phyloP scores from a whole-genome alignment of 2,113 vertebrate species.

The Leucoraja erinaceus region DNA sequence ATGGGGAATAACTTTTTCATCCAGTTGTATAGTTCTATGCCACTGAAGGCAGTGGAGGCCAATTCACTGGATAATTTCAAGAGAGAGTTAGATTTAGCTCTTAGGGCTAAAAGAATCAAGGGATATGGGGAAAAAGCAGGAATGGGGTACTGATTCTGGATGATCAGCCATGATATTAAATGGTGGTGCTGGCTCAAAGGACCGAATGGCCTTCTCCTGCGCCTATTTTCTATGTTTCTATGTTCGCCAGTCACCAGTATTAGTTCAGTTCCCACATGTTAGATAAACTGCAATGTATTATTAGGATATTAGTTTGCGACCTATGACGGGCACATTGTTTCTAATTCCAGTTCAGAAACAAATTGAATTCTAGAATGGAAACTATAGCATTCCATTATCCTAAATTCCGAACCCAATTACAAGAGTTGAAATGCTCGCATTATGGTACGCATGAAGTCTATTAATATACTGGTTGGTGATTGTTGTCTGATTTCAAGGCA shows the following conservation, averaged over 20 bases:
- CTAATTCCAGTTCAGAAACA: not conserved
- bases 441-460: not conserved
- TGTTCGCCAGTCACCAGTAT: not conserved
- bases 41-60: no score
- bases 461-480: not conserved
- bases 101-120: no score
- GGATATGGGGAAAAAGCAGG: no score
- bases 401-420: not conserved
- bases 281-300: not conserved
- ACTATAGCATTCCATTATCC: not conserved
- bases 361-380: not conserved
- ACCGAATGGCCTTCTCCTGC: no score
- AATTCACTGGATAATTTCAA: no score
- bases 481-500: not conserved
- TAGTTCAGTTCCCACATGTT: not conserved
- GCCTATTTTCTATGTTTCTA: no score
- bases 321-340: not conserved
- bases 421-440: not conserved
- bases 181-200: no score
- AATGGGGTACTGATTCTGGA: no score
- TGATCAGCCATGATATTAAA: no score
- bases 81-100: no score
- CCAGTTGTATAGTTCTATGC: no score
- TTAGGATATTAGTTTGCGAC: not conserved
- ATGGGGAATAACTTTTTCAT: no score